A percentile compares a stretch with the other conserved stretches of the same genome.
Conservation (phyloP, 2,797 vertebrate species). For the Pangasius djambal region DNA sequence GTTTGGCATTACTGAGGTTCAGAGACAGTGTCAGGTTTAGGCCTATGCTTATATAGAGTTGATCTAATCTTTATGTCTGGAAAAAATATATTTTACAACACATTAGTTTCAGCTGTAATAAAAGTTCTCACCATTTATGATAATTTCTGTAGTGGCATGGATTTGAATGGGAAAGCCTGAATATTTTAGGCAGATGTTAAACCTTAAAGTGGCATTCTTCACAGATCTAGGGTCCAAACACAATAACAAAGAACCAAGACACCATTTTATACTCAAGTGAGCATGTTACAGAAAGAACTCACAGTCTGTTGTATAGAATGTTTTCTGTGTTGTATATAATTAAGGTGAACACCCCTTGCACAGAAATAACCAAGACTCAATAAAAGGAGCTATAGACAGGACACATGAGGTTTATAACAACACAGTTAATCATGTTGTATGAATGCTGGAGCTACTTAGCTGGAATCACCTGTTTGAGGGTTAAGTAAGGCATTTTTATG, state of each 20-base stretch:
- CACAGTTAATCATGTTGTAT: conserved; percentile 14
- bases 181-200: background rate
- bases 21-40: conserved; percentile 25
- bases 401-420: conserved; percentile 12
- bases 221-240: conserved; percentile 1
- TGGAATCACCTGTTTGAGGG: conserved; percentile 25
- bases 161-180: background rate
- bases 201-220: background rate
- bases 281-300: conserved; percentile 10
- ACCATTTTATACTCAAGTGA: conserved; percentile 12
- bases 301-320: conserved; percentile 17
- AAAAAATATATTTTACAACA: conserved; percentile 17
- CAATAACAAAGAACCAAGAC: conserved; percentile 17
- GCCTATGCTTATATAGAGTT: background rate
- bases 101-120: background rate
- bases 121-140: background rate
- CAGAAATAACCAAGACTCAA: conserved; percentile 17
- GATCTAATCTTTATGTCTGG: conserved; percentile 3
- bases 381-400: conserved; percentile 10
- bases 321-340: background rate
- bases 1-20: conserved; percentile 40
- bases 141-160: background rate
- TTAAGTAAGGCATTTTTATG: conserved; percentile 6
- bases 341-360: background rate
- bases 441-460: conserved; percentile 20